Evolutionary conservation across 1,140 invertebrate species (phyloP).

Genomic region (Asbolus verrucosus): DNA sequence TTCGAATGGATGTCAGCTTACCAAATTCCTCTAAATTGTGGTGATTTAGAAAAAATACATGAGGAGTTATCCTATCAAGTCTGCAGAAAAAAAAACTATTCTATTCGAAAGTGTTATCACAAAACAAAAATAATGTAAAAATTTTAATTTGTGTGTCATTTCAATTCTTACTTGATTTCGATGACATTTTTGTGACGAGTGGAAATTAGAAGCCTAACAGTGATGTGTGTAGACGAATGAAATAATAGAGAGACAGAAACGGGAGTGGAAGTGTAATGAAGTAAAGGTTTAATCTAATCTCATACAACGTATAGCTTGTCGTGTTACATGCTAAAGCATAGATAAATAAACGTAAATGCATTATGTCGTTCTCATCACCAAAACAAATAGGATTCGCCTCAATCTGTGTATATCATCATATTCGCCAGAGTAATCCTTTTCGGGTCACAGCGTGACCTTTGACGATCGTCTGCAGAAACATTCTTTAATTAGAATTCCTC

Average conservation of each 20-base stretch:
- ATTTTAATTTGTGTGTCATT: no score
- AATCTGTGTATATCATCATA: conserved; percentile 18
- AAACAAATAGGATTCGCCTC: conserved; percentile 13
- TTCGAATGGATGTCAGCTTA: no score
- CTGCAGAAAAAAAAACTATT: no score
- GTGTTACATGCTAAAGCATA: conserved; percentile 32
- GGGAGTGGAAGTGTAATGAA: conserved; percentile 22
- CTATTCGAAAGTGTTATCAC: no score
- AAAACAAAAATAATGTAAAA: no score
- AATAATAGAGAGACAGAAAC: conserved; percentile 18
- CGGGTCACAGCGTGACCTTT: background rate
- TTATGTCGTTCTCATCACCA: conserved; percentile 25
- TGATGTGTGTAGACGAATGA: conserved; percentile 4
- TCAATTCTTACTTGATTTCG: no score
- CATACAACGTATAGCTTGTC: conserved; percentile 21
- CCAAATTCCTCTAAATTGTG: no score
- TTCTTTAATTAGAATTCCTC: conserved; percentile 17
- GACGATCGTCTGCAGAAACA: background rate
- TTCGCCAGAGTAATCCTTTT: no score
- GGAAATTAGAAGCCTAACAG: background rate
- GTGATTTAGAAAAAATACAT: no score
- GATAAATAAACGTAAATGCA: conserved; percentile 31
- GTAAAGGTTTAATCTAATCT: conserved; percentile 34
- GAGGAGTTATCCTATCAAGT: no score
- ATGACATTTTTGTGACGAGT: no score